Base-by-base conservation (phyloP, 2,888 invertebrate genomes). In the Perizoma affinitatum region DNA sequence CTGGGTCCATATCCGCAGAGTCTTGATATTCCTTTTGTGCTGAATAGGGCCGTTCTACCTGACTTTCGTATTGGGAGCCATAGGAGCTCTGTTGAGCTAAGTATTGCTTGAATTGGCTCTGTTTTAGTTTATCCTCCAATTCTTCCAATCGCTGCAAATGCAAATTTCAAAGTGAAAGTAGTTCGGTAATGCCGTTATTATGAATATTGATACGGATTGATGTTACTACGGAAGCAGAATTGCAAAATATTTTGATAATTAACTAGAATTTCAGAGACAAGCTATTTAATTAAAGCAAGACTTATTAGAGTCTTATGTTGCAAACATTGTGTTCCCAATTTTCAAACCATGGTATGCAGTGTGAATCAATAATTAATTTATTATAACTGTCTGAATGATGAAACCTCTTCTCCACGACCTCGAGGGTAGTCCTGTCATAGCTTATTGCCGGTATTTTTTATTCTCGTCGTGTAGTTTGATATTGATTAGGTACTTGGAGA, bases 41-140 rank as follows among this genome's bases (percentile, higher is more conserved):
- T 5, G 90, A 89, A 71, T 90, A 92, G 0, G 90, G 90, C 38
- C 87, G 76, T 71, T 89, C 90, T 9, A 84, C 89, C 68, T 80
- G 83, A 54, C 73, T 83, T 65, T 88, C 88, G 47, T 77, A 84
- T 56, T 86, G 85, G 0, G 85, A 78, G 1, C 83, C 65, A 61
- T 84, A 84, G 33, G 75, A 74, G 66, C 70, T 87, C 56, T 88
- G 86, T 0, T 22, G 22, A 22, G 82, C 87, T 43, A 91, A 75
- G 64, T 87, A 90, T 67, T 90, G 84, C 64, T 90, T 90, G 70
- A 92, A 92, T 65, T 90, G 84, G 57, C 73, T 86, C 62, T 90
- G 89, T 65, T 89, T 91, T 0, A 89, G 73, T 83, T 90, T 90
- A 74, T 91, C 89, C 68, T 92, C 92, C 54, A 92, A 67, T 57